Base-by-base conservation (phyloP, 2,113 vertebrate genomes). In the Sceloporus tristichus region DNA sequence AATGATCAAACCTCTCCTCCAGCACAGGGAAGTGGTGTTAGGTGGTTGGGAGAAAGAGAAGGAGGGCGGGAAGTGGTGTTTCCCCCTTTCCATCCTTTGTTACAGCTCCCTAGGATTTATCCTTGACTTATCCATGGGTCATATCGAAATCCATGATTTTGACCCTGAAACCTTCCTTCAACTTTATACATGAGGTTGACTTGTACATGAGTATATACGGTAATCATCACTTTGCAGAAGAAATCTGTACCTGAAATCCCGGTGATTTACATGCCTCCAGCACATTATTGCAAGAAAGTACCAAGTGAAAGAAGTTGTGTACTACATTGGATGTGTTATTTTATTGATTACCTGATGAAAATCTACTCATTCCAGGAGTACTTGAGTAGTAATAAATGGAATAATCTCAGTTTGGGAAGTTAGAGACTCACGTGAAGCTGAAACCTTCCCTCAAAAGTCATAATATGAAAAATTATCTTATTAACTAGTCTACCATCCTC, bases 381-480 rank as follows among this genome's bases (percentile, higher is more conserved):
- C 9, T 56, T n/a, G 25, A 21, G 65, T 38, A 25, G 11, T 87
- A 56, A 66, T 14, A 29, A n/a, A n/a, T 77, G 16, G 27, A n/a
- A 8, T 16, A 48, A 6, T 19, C 18, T 68, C 27, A 8, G 27
- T 82, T 79, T 4, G 79, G 48, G 68, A 16, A 86, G 13, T 79
- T 21, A 76, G 40, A 29, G 21, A 27, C 18, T 38, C 13, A 18
- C 19, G 65, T 40, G 1, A 54, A 9, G 14, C 59, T 75, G 25
- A 25, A 65, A 34, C 19, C 25, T 70, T 38, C 29, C 34, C 8
- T 56, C 25, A 29, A 54, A 80, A 79, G 42, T 79, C 42, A 42
- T 38, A 59, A 76, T 16, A 68, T 75, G 54, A 73, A 65, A 83
- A 88, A 53, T 27, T 81, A 76, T 82, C 27, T 54, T 34, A 53